Base-by-base conservation (phyloP, 2,113 vertebrate genomes). In the Antennarius striatus region DNA sequence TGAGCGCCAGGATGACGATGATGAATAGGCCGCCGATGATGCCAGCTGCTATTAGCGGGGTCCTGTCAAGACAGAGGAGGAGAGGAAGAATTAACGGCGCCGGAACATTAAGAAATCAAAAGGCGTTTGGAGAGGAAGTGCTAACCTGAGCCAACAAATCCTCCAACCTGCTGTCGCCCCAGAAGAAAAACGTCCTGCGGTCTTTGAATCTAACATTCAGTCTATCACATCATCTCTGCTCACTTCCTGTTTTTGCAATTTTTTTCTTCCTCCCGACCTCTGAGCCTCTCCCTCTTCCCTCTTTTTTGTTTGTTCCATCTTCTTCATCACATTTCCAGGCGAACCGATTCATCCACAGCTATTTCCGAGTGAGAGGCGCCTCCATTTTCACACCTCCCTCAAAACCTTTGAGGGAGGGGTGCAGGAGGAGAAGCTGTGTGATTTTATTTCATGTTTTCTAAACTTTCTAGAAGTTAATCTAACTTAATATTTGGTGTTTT, bases 11-110 rank as follows among this genome's bases (percentile, higher is more conserved):
- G 12, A 99, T 98, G 89, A 98, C 94, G 29, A 98, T 81, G 83
- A 99, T 93, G 74, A 99, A 99, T 64, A 98, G 92, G 4, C 95
- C 94, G 0, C 96, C 97, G 14, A 98, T 98, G 49, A 96, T 92
- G 64, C 96, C 96, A 0, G 98, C 97, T 22, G 96, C 96, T 40
- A 98, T 97, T 79, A 99, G 89, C 15, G 98, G 98, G 2, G 95
- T 98, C 90, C 98, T 99, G 87, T 3, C 80, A 86, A 89, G 48
- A 75, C 15, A 5, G 36, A 36, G 32, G 56, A 16, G 51, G 15
- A 30, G 59, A 36, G 61, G 39, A 17, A 48, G 16, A 47, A 50
- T 71, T 49, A 73, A 60, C 47, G 52, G 5, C 28, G 61, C 28
- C 48, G 60, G 74, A 70, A 75, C 45, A 70, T 63, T 65, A 70